Conservation (phyloP, 1,140 invertebrate species). For the Notospermus geniculatus region DNA sequence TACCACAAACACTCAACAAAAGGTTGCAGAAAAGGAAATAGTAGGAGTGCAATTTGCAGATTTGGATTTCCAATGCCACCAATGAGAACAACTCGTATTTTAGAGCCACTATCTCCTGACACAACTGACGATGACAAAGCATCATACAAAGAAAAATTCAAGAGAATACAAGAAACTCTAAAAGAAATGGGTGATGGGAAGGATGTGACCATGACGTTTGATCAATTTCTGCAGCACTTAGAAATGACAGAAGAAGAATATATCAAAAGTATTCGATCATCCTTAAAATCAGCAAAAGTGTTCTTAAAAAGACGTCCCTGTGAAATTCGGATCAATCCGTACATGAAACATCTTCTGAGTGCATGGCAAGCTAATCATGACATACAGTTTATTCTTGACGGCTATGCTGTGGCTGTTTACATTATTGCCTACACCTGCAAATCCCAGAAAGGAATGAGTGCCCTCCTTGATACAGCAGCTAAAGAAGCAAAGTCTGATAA, state of each 20-base stretch:
- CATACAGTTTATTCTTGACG: conserved; percentile 29
- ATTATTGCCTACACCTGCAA: conserved; percentile 28
- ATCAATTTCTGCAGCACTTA: conserved; percentile 17
- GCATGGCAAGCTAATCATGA: conserved; percentile 28
- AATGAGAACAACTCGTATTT: conserved; percentile 22
- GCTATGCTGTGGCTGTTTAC: conserved; percentile 27
- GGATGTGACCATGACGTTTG: background rate
- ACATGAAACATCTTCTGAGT: conserved; percentile 17
- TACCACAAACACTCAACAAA: conserved; percentile 26
- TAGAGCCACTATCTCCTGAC: conserved; percentile 14
- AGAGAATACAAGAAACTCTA: background rate
- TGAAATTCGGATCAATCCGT: conserved; percentile 24
- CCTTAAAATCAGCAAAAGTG: conserved; percentile 18
- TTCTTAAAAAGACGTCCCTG: conserved; percentile 16
- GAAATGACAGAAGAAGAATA: conserved; percentile 22
- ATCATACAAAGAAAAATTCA: background rate
- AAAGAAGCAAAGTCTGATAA: conserved; percentile 26
- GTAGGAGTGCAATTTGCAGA: conserved; percentile 27
- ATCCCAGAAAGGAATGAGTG: conserved; percentile 26
- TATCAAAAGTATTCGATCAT: conserved; percentile 23
- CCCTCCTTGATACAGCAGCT: conserved; percentile 15
- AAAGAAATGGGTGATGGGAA: background rate
- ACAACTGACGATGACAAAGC: conserved; percentile 3
- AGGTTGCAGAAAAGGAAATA: conserved; percentile 23
- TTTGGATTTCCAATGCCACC: conserved; percentile 28